Base-by-base conservation (phyloP, 2,888 invertebrate species). In the Bruchidius siliquastri region DNA sequence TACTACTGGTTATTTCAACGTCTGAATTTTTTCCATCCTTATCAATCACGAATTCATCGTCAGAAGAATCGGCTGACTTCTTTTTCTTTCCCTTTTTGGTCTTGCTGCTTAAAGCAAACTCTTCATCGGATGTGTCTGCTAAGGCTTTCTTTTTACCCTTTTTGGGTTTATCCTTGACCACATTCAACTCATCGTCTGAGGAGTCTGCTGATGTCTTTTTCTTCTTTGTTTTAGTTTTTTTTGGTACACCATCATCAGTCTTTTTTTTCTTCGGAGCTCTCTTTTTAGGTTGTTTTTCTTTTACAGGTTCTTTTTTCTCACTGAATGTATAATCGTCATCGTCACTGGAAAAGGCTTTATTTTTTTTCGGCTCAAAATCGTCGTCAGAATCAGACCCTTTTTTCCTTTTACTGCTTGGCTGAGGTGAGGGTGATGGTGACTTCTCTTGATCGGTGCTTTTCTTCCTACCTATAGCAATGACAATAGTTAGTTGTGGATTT, bases 161-260 rank as follows among this genome's bases (percentile, higher is more conserved):
- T 69, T 72, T 32, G 21, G 30, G n/a, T 70, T n/a, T 30, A 20
- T 49, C 49, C 49, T 49, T 49, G 49, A 18, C 67, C 68, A 30
- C 20, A 49, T 73, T 72, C 70, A 77, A 76, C 22, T 77, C 74
- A 67, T 76, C 75, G 26, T 77, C 78, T 2, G 75, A 74, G 67
- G 70, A 21, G 32, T 75, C 74, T n/a, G 68, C 72, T 32, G 71
- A 77, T 72, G 78, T 79, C n/a, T 74, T 76, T 22, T 73, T 79
- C n/a, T 74, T 76, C 22, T 74, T 75, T 26, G 68, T 21, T 73
- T 73, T 74, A 22, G 74, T 68, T 68, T 77, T 75, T 67, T 76
- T 77, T 18, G 75, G 72, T 10, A 70, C 67, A 21, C 49, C 22
- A 20, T 70, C 71, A 30, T 69, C 21, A 1, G 20, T n/a, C 21